phyloP scores from a whole-genome alignment of 2,113 vertebrate genomes.

The Bostrychus sinensis region DNA sequence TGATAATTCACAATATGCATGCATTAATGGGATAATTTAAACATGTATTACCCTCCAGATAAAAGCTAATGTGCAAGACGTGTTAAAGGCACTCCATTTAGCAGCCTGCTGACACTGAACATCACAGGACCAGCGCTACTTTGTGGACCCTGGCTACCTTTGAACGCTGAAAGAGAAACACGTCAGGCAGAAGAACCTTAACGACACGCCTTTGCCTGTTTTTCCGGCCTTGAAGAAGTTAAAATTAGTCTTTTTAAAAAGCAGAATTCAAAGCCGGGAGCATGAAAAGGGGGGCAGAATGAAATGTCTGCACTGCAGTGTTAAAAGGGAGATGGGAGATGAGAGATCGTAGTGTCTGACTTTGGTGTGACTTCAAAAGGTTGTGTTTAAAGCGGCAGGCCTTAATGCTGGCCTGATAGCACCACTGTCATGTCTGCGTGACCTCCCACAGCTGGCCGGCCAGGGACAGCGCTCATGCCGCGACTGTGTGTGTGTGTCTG shows the following conservation, averaged over 20 bases:
- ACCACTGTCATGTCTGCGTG: slow-evolving; percentile 74
- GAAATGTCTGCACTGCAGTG: slow-evolving; percentile 79
- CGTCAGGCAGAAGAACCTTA: slow-evolving; percentile 73
- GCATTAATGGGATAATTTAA: slow-evolving; percentile 19
- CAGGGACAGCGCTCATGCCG: slow-evolving; percentile 61
- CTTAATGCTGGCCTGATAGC: slow-evolving; percentile 81
- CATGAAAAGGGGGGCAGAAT: slow-evolving; percentile 77
- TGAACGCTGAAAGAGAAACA: slow-evolving; percentile 69
- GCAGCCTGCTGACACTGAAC: slow-evolving; percentile 54
- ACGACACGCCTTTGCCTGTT: slow-evolving; percentile 67
- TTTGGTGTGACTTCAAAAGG: slow-evolving; percentile 85
- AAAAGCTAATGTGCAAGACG: slow-evolving; percentile 54
- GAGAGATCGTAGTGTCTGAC: slow-evolving; percentile 81
- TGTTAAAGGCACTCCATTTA: slow-evolving; percentile 37
- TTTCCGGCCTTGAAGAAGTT: slow-evolving; percentile 78
- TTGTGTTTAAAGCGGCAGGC: slow-evolving; percentile 79
- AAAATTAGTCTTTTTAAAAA: slow-evolving; percentile 82
- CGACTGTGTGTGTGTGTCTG: slow-evolving; percentile 29
- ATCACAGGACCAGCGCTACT: slow-evolving; percentile 56
- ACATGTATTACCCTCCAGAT: slow-evolving; percentile 53
- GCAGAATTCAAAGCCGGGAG: slow-evolving; percentile 76
- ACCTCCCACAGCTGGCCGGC: slow-evolving; percentile 79
- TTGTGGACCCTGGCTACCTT: slow-evolving; percentile 65
- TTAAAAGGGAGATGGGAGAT: slow-evolving; percentile 82
- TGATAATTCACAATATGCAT: slow-evolving; percentile 20